phyloP scores from a whole-genome alignment of 2,888 invertebrate species.

The Hirtodrosophila duncani region DNA sequence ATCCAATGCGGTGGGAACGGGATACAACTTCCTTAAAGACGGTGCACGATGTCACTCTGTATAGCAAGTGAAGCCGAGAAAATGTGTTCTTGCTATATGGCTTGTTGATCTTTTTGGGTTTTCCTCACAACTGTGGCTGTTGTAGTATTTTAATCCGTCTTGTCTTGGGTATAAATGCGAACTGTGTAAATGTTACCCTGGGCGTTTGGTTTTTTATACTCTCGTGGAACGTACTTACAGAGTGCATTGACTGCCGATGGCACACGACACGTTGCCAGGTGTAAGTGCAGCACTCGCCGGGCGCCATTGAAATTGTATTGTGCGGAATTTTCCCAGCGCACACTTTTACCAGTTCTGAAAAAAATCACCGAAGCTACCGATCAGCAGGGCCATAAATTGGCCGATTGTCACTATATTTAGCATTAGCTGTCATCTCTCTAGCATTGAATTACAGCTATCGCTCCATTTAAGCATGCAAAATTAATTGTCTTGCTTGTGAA shows the following conservation, averaged over 20 bases:
- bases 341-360: conserved; percentile 24
- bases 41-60: too few species aligned
- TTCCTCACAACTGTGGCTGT: too few species aligned
- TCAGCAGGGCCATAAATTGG: conserved; percentile 12
- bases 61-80: too few species aligned
- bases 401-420: conserved; percentile 46
- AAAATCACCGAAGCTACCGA: conserved; percentile 40
- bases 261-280: conserved; percentile 38
- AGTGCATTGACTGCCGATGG: conserved; percentile 32
- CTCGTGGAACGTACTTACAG: conserved; percentile 1
- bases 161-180: conserved; percentile 14
- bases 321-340: conserved; percentile 48
- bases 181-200: conserved; percentile 17
- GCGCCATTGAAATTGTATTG: conserved; percentile 7
- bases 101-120: too few species aligned
- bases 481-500: conserved; percentile 14
- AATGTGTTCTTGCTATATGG: too few species aligned
- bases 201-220: conserved; percentile 43
- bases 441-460: conserved; percentile 9
- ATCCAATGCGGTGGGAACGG: too few species aligned
- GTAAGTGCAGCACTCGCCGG: conserved; percentile 19
- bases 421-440: conserved; percentile 5
- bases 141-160: conserved; percentile 5
- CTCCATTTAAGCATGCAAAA: conserved; percentile 29
- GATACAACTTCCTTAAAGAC: too few species aligned